A percentile compares a stretch with the other conserved stretches of the same genome.
phyloP scores from a whole-genome alignment of 2,888 invertebrate genomes.

The Drosophila phalerata region DNA sequence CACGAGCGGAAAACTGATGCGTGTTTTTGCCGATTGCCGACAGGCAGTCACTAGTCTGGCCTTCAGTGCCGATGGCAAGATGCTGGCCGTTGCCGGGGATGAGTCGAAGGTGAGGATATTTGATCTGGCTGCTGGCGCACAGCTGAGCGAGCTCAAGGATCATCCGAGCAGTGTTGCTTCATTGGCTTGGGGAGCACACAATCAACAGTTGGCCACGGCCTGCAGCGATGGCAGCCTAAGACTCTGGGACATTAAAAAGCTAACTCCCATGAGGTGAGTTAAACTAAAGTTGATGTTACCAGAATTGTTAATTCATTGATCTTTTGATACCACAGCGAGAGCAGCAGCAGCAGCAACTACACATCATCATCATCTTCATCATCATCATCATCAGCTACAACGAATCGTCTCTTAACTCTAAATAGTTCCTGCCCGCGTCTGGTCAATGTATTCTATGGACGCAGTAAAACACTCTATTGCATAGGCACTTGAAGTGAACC shows the following conservation, averaged over 20 bases:
- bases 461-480: constrained; percentile 79
- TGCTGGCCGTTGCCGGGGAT: constrained; percentile 93
- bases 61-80: constrained; percentile 94
- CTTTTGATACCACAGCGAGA: constrained; percentile 58
- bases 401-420: constrained; percentile 79
- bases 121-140: constrained; percentile 88
- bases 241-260: constrained; percentile 87
- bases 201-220: constrained; percentile 89
- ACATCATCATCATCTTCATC: constrained; percentile 54
- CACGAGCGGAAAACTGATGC: constrained; percentile 92
- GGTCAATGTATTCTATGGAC: constrained; percentile 82
- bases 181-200: constrained; percentile 88
- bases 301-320: neutral
- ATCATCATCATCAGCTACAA: constrained; percentile 72
- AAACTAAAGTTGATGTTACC: neutral
- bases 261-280: constrained; percentile 72
- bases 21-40: constrained; percentile 92
- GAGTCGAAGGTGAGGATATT: constrained; percentile 89
- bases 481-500: constrained; percentile 73
- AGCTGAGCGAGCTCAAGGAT: constrained; percentile 88
- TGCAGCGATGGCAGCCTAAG: constrained; percentile 89
- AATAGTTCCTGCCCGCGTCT: constrained; percentile 82
- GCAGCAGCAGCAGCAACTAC: constrained; percentile 33
- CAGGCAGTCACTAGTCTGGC: constrained; percentile 91
- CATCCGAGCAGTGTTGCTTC: constrained; percentile 87